Percentiles rank a stretch among this genome's conserved stretches.
Conservation (phyloP, 2,888 invertebrate species). For the Mimas tiliae region DNA sequence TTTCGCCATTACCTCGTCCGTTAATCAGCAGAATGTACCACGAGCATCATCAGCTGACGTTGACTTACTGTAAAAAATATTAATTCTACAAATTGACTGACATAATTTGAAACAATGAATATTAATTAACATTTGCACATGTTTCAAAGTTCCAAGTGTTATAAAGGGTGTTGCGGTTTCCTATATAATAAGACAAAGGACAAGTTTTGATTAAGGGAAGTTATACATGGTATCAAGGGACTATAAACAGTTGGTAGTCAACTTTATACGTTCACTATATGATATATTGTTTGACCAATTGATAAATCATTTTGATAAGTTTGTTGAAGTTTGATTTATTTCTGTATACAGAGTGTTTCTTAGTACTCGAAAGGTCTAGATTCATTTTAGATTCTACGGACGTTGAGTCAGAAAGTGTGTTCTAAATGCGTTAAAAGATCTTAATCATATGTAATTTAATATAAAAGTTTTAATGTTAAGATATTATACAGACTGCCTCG, state of each 20-base stretch:
- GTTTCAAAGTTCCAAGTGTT: background rate
- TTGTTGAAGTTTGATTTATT: background rate
- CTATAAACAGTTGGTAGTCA: background rate
- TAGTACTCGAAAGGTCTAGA: background rate
- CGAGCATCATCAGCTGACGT: no score
- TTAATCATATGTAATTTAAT: no score
- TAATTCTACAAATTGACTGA: no score
- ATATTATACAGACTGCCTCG: no score
- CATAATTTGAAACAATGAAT: background rate
- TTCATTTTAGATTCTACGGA: slow-evolving; percentile 8
- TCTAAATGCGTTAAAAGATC: background rate
- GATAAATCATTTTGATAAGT: background rate
- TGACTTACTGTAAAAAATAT: no score
- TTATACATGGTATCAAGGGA: background rate
- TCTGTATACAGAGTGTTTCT: background rate
- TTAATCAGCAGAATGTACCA: no score
- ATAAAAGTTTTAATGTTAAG: no score
- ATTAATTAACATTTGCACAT: slow-evolving; percentile 11
- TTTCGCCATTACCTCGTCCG: no score
- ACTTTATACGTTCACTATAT: background rate
- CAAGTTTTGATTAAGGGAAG: slow-evolving; percentile 1
- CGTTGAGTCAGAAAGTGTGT: background rate
- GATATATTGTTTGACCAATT: background rate
- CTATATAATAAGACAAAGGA: slow-evolving; percentile 8
- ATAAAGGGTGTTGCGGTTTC: slow-evolving; percentile 5